These are phyloP conservation scores for Seladonia tumulorum DNA, from an alignment of 2,888 invertebrate species.

Conservation along the genomic window DNA sequence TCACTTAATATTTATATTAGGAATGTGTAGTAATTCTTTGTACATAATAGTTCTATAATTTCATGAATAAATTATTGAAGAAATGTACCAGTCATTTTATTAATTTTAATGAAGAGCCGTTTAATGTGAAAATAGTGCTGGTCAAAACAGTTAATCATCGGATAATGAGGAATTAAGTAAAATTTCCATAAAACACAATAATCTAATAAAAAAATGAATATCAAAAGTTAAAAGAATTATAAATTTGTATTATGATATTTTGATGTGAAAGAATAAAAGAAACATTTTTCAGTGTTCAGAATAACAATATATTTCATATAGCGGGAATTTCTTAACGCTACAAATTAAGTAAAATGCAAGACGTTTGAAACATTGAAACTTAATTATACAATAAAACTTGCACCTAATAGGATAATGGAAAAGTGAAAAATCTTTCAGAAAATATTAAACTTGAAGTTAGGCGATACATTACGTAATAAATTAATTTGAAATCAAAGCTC, in stretches of 20 bases:
- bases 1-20: neutral
- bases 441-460: neutral
- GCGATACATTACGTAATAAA: neutral
- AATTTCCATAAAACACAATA: neutral
- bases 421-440: neutral
- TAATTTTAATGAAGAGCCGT: neutral
- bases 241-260: neutral
- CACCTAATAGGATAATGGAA: neutral
- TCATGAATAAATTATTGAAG: slow-evolving; percentile 4
- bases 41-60: neutral
- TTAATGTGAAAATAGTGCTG: neutral
- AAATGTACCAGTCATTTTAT: neutral
- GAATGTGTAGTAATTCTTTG: neutral
- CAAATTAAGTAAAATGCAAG: neutral
- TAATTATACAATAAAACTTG: neutral
- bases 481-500: neutral
- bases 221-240: neutral
- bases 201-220: neutral
- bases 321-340: neutral
- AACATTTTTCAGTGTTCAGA: neutral
- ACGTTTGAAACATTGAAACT: neutral
- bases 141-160: neutral
- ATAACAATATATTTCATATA: neutral
- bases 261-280: neutral
- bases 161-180: neutral